phyloP scores from a whole-genome alignment of 2,888 invertebrate genomes.

The Heliconius sara region DNA sequence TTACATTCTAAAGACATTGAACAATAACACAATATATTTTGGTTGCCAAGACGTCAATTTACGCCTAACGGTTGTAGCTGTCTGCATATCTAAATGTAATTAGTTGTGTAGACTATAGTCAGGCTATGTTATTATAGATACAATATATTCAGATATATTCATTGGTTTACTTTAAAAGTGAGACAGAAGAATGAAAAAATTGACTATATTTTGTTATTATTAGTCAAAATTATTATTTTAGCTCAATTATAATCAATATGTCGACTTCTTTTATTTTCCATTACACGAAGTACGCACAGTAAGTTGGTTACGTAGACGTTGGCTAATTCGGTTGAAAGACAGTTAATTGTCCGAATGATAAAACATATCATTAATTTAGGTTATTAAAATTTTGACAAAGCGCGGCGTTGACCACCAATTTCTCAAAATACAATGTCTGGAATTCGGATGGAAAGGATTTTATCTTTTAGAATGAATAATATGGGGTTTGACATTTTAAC shows the following conservation, averaged over 20 bases:
- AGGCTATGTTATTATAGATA: not conserved
- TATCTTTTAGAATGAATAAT: not conserved
- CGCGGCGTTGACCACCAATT: too few species aligned
- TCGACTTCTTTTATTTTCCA: too few species aligned
- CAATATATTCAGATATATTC: not conserved
- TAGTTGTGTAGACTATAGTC: not conserved
- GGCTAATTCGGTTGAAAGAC: not conserved
- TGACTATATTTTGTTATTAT: too few species aligned
- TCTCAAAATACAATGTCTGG: too few species aligned
- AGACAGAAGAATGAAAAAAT: too few species aligned
- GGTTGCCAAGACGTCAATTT: slow-evolving; percentile 28
- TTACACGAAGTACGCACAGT: not conserved
- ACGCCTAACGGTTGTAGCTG: slow-evolving; percentile 5
- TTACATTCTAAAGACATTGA: slow-evolving; percentile 15
- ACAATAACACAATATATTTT: slow-evolving; percentile 10
- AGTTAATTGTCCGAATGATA: too few species aligned
- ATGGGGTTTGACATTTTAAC: not conserved
- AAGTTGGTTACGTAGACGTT: not conserved
- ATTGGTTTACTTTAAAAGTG: too few species aligned
- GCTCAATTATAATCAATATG: not conserved
- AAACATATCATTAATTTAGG: too few species aligned
- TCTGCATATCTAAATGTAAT: slow-evolving; percentile 13
- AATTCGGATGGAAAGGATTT: too few species aligned
- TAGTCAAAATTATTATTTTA: not conserved
- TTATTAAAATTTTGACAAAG: too few species aligned